Percentiles rank a stretch among this genome's conserved stretches.
Evolutionary conservation across 2,888 invertebrate species (phyloP).

Genomic region (Bombylius major): DNA sequence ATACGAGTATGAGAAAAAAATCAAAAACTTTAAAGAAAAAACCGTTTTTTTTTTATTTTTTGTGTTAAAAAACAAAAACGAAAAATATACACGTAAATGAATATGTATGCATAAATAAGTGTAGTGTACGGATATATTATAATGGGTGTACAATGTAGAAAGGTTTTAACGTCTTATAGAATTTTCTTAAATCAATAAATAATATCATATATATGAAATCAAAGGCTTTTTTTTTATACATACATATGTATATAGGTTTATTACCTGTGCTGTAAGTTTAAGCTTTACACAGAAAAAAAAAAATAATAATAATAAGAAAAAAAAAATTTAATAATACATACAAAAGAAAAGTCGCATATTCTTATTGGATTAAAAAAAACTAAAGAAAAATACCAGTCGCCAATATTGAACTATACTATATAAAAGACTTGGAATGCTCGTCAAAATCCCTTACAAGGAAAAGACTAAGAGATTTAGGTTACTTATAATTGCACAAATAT

Average conservation of each 20-base stretch:
- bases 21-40: no score
- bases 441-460: conserved; percentile 19
- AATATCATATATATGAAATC: background rate
- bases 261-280: no score
- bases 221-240: background rate
- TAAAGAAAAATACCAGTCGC: conserved; percentile 10
- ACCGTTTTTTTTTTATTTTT: no score
- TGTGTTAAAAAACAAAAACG: no score
- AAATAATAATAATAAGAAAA: background rate
- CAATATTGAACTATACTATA: background rate
- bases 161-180: background rate
- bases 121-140: background rate
- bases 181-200: background rate
- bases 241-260: background rate
- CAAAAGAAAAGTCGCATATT: conserved; percentile 6
- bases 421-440: background rate
- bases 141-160: background rate
- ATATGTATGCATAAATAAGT: background rate
- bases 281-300: background rate
- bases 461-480: conserved; percentile 18
- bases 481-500: conserved; percentile 7
- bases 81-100: no score
- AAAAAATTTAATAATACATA: background rate
- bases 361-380: conserved; percentile 22
- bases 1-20: no score